Evolutionary conservation across 2,113 vertebrate genomes (phyloP).

Genomic region (Gobiocypris rarus): DNA sequence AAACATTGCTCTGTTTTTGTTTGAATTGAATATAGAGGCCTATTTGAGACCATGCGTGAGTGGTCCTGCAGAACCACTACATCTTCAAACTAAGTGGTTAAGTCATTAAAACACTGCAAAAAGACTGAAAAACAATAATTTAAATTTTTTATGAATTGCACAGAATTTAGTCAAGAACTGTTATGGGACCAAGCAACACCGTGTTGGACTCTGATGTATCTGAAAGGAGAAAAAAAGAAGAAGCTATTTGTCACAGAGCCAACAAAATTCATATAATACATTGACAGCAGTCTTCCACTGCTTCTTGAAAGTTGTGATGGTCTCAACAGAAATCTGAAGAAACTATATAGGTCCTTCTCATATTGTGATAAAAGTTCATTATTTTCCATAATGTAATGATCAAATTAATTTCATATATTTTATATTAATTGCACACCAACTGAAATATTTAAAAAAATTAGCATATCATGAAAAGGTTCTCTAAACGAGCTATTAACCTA

Average conservation of each 20-base stretch:
- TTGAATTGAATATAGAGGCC: background rate
- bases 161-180: background rate
- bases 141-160: background rate
- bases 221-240: background rate
- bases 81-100: background rate
- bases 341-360: too few relatives aligned
- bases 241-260: background rate
- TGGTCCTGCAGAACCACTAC: background rate
- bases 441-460: too few relatives aligned
- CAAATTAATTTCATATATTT: too few relatives aligned
- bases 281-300: background rate
- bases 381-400: too few relatives aligned
- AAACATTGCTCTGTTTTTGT: background rate
- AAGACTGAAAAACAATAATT: background rate
- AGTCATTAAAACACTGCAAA: background rate
- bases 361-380: too few relatives aligned
- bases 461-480: too few relatives aligned
- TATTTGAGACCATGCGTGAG: too few relatives aligned
- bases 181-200: background rate
- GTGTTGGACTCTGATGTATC: background rate
- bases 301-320: background rate
- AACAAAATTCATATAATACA: background rate
- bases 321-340: background rate
- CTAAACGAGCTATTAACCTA: too few relatives aligned
- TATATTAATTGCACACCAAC: too few relatives aligned